These are phyloP conservation scores for Phataginus tetradactyla DNA, from an alignment of 2,797 vertebrate genomes.

Conservation along the genomic window DNA sequence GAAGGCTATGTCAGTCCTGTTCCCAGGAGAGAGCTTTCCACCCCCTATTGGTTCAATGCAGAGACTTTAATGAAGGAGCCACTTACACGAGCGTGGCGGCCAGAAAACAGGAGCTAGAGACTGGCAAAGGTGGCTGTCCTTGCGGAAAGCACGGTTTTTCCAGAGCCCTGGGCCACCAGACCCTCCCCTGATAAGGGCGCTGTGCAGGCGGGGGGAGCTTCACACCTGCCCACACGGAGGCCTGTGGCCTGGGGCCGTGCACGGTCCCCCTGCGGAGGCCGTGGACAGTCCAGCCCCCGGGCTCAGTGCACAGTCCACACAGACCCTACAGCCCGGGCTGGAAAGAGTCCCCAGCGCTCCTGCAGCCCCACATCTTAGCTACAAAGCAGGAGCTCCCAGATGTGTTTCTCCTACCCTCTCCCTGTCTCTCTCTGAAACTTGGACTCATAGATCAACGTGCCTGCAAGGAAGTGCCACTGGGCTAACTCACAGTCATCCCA, in stretches of 20 bases:
- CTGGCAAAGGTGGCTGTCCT: background rate
- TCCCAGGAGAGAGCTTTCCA: too few species aligned
- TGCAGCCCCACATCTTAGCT: background rate
- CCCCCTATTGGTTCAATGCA: background rate
- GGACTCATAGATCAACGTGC: fast-evolving
- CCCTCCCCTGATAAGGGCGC: too few species aligned
- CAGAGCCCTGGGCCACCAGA: background rate
- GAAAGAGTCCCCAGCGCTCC: too few species aligned
- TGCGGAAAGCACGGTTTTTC: background rate
- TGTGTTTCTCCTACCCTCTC: background rate
- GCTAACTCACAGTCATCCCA: background rate
- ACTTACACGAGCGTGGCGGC: background rate
- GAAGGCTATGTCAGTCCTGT: background rate
- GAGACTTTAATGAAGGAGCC: background rate
- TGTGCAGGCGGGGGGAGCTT: background rate
- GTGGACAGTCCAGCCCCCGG: too few species aligned
- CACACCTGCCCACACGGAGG: too few species aligned
- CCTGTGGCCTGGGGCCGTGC: too few species aligned
- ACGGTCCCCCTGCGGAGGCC: too few species aligned
- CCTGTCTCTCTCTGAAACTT: background rate
- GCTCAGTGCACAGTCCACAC: too few species aligned
- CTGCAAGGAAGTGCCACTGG: background rate
- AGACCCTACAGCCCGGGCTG: too few species aligned
- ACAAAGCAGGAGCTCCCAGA: too few species aligned
- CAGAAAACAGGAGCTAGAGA: background rate